phyloP scores from a whole-genome alignment of 2,888 invertebrate genomes.

The Pandemis heparana region DNA sequence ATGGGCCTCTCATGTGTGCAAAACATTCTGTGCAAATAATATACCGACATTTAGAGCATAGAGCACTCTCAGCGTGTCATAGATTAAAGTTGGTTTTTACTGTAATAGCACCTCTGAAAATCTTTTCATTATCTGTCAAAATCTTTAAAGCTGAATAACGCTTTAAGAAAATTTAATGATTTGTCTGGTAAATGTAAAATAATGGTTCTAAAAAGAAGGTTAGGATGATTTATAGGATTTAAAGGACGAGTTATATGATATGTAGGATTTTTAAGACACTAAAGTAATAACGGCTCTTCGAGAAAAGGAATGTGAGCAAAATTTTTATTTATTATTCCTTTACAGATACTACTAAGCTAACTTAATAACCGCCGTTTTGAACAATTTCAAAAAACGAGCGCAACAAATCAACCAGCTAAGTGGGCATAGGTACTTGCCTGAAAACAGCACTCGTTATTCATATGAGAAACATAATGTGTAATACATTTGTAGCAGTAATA shows the following conservation, averaged over 20 bases:
- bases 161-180: too few species aligned
- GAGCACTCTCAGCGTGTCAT: constrained; percentile 14
- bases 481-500: constrained; percentile 78
- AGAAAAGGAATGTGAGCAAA: background rate
- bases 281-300: background rate
- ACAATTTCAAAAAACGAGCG: constrained; percentile 1
- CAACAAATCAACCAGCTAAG: constrained; percentile 50
- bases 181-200: too few species aligned
- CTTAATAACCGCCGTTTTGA: background rate
- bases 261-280: too few species aligned
- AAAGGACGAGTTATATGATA: too few species aligned
- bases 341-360: background rate
- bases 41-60: constrained; percentile 11
- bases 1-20: constrained; percentile 28
- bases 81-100: constrained; percentile 11
- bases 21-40: constrained; percentile 33
- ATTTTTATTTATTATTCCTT: background rate
- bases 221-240: too few species aligned
- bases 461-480: constrained; percentile 70
- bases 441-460: constrained; percentile 71
- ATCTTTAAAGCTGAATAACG: too few species aligned
- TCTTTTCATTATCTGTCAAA: background rate
- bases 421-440: constrained; percentile 63
- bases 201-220: too few species aligned
- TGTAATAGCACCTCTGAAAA: background rate